phyloP scores from a whole-genome alignment of 2,888 invertebrate species.

The Euplagia quadripunctaria region DNA sequence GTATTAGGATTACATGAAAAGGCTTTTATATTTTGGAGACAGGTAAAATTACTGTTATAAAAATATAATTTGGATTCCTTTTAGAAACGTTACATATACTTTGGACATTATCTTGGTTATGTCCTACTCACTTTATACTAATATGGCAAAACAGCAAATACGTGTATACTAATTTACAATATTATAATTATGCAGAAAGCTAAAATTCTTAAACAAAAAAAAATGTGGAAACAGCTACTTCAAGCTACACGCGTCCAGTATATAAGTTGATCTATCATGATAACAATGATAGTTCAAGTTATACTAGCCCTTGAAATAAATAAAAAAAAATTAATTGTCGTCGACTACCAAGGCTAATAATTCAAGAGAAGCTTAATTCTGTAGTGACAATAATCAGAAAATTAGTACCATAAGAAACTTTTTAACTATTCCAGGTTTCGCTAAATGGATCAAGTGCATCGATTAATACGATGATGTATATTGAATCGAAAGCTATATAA shows the following conservation, averaged over 20 bases:
- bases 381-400: not conserved
- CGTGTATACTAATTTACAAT: too few relatives aligned
- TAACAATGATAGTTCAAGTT: too few relatives aligned
- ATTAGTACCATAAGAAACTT: not conserved
- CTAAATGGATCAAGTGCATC: not conserved
- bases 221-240: too few relatives aligned
- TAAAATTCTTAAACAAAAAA: too few relatives aligned
- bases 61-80: not conserved
- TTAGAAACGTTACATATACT: not conserved
- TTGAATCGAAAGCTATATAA: not conserved
- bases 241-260: too few relatives aligned
- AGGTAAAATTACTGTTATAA: not conserved
- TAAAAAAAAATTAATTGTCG: too few relatives aligned
- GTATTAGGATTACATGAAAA: slow-evolving; percentile 1
- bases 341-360: not conserved
- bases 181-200: too few relatives aligned
- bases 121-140: too few relatives aligned
- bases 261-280: too few relatives aligned
- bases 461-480: not conserved
- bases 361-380: not conserved
- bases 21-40: not conserved
- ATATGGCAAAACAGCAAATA: too few relatives aligned
- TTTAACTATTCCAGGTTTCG: not conserved
- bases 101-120: too few relatives aligned
- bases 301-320: not conserved